Evolutionary conservation across 2,888 invertebrate species (phyloP).

Genomic region (Ametastegia equiseti): DNA sequence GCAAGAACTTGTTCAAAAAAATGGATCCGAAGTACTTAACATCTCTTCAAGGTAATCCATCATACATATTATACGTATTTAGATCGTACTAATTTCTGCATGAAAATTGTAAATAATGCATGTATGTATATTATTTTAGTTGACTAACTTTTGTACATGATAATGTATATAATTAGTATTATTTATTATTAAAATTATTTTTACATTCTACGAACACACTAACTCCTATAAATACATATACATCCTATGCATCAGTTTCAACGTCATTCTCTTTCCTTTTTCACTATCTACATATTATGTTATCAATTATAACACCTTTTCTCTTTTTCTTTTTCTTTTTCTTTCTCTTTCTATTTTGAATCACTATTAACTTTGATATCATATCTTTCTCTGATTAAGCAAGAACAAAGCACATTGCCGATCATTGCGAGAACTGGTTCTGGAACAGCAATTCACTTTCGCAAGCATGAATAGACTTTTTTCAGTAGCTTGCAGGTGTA

Average conservation of each 20-base stretch:
- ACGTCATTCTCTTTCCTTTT: neutral
- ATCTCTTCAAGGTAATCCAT: constrained; percentile 65
- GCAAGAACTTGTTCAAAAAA: constrained; percentile 80
- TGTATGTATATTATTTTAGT: constrained; percentile 43
- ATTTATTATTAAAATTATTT: constrained; percentile 26
- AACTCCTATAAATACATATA: constrained; percentile 15
- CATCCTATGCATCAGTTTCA: neutral
- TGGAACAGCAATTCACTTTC: too few species aligned
- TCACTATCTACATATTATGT: neutral
- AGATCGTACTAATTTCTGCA: too few species aligned
- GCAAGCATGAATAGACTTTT: too few species aligned
- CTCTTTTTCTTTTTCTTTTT: neutral
- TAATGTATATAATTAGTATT: constrained; percentile 8
- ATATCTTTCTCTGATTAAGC: too few species aligned
- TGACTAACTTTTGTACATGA: neutral
- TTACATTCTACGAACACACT: neutral
- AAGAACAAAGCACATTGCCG: too few species aligned
- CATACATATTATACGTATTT: neutral
- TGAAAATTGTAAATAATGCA: constrained; percentile 3
- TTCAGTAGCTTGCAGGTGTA: too few species aligned
- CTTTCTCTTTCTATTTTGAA: too few species aligned
- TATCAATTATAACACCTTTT: neutral
- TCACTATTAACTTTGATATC: too few species aligned
- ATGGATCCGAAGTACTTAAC: constrained; percentile 74
- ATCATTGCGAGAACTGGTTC: too few species aligned